These are phyloP conservation scores for Theonella swinhoei DNA, from an alignment of 37 sponge, comb jelly and placozoan species.

Conservation along the genomic window DNA sequence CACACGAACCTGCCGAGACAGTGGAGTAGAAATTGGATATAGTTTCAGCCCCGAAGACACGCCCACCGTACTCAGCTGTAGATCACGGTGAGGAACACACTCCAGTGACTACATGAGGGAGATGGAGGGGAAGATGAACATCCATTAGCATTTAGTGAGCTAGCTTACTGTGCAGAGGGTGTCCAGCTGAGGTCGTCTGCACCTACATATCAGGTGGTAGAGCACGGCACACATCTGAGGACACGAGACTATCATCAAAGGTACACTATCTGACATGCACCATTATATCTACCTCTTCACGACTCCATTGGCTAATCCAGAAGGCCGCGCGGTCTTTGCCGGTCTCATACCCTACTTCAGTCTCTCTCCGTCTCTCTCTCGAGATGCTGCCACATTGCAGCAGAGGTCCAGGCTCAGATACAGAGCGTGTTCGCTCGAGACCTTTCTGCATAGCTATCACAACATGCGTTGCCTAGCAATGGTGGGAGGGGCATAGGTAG, in stretches of 20 bases:
- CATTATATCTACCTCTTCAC: constrained; percentile 54
- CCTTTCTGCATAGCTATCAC: neutral
- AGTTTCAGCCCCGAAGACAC: neutral
- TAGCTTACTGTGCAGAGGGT: constrained; percentile 63
- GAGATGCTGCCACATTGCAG: constrained; percentile 18
- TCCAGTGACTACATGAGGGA: constrained; percentile 45
- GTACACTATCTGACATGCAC: too few species aligned
- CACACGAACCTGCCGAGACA: constrained; percentile 19
- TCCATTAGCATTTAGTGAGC: neutral
- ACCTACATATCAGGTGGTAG: constrained; percentile 35
- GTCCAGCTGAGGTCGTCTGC: constrained; percentile 55
- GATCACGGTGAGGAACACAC: constrained; percentile 54
- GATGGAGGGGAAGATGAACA: neutral
- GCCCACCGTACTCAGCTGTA: neutral
- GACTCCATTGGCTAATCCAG: constrained; percentile 49
- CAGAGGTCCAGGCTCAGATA: constrained; percentile 20
- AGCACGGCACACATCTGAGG: constrained; percentile 50
- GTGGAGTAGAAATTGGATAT: constrained; percentile 64
- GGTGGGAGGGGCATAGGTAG: neutral
- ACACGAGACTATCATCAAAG: neutral
- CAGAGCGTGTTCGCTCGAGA: constrained; percentile 6
- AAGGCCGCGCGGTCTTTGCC: constrained; percentile 48
- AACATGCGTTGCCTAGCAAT: neutral
- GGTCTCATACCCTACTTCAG: constrained; percentile 46
- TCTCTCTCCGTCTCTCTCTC: constrained; percentile 44